phyloP scores from a whole-genome alignment of 2,797 vertebrate genomes.

The Pseudocheirus occidentalis region DNA sequence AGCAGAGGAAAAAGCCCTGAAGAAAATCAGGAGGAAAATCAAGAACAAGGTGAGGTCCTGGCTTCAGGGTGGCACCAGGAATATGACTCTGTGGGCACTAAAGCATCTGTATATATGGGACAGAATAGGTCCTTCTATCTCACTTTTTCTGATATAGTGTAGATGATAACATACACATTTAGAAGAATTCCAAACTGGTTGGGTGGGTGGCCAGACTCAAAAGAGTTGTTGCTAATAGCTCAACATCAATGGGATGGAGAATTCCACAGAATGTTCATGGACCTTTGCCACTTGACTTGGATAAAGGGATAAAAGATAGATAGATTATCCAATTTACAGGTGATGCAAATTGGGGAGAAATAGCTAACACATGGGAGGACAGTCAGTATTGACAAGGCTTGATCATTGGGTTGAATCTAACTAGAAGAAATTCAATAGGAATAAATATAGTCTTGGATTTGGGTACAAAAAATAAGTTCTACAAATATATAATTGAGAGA shows the following conservation, averaged over 20 bases:
- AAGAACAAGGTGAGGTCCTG: slow-evolving; percentile 93
- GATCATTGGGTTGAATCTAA: not conserved
- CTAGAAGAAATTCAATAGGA: not conserved
- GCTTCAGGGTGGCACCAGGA: not conserved
- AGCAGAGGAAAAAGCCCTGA: slow-evolving; percentile 97
- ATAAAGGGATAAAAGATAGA: not conserved
- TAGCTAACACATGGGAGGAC: not conserved
- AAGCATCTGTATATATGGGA: not conserved
- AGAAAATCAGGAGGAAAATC: slow-evolving; percentile 99
- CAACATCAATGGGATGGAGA: not conserved
- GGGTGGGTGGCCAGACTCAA: not conserved
- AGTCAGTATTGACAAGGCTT: not conserved
- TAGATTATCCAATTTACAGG: not conserved
- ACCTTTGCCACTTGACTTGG: not conserved
- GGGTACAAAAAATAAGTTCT: not conserved
- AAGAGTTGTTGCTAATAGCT: not conserved
- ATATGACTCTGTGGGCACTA: not conserved
- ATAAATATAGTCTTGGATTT: not conserved
- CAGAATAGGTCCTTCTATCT: accelerated
- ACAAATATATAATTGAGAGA: not conserved
- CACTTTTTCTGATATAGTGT: not conserved
- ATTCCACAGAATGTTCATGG: not conserved
- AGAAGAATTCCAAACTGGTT: not conserved
- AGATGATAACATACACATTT: not conserved
- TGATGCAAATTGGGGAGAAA: not conserved